Evolutionary conservation across 2,113 vertebrate genomes (phyloP).

Genomic region (Oryzias melastigma): DNA sequence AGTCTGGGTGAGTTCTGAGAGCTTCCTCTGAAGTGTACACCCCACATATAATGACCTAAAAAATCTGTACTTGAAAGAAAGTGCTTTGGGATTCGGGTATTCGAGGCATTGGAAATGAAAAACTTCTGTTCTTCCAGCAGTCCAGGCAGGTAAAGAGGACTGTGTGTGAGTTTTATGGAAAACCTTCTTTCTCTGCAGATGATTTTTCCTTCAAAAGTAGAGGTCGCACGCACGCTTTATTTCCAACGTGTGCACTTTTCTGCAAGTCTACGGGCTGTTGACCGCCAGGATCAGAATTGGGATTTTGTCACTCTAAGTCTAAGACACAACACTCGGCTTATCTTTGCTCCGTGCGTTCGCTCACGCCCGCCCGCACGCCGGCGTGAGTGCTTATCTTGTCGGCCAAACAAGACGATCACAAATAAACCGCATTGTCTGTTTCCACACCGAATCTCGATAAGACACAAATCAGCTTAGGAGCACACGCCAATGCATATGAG

Average conservation of each 20-base stretch:
- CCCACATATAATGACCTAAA: background rate
- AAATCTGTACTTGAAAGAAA: background rate
- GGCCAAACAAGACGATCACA: conserved; percentile 67
- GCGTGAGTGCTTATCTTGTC: conserved; percentile 52
- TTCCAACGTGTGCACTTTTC: no score
- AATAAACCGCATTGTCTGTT: conserved; percentile 67
- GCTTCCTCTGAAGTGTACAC: conserved; percentile 2
- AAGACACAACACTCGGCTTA: conserved; percentile 44
- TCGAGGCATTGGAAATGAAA: background rate
- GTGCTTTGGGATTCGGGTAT: background rate
- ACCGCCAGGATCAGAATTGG: conserved; percentile 56
- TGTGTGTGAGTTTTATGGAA: no score
- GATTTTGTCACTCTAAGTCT: conserved; percentile 59
- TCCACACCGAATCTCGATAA: conserved; percentile 64
- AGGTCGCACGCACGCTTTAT: no score
- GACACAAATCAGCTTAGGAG: conserved; percentile 62
- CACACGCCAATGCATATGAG: conserved; percentile 4
- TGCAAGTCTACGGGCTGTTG: conserved; percentile 58
- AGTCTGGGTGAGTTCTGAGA: background rate
- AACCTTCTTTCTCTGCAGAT: no score
- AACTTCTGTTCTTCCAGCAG: no score
- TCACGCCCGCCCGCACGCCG: background rate
- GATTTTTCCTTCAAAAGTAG: no score
- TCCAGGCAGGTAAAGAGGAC: no score
- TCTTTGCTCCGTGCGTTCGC: conserved; percentile 13